phyloP scores from a whole-genome alignment of 2,888 invertebrate species.

The Thereva unica region DNA sequence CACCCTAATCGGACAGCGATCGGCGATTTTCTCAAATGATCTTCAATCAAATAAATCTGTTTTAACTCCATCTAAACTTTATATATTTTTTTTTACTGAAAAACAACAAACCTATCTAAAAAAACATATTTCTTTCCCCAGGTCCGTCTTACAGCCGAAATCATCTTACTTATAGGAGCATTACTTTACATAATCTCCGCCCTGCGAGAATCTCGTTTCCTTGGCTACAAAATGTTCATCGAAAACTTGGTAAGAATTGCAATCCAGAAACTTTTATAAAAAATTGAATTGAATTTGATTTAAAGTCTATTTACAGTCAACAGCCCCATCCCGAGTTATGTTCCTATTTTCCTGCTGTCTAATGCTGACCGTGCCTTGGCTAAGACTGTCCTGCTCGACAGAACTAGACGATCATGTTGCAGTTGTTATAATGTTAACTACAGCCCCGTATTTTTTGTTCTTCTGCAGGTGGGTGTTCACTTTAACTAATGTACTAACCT shows the following conservation, averaged over 20 bases:
- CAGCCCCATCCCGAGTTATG: slow-evolving; percentile 89
- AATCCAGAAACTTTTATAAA: slow-evolving; percentile 10
- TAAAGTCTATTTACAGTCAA: slow-evolving; percentile 65
- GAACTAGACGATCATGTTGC: slow-evolving; percentile 90
- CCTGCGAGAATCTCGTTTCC: slow-evolving; percentile 83
- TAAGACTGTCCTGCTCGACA: slow-evolving; percentile 82
- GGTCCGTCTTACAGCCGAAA: slow-evolving; percentile 77
- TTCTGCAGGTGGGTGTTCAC: slow-evolving; percentile 85
- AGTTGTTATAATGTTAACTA: slow-evolving; percentile 91
- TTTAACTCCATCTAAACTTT: too few relatives aligned
- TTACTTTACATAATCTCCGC: slow-evolving; percentile 83
- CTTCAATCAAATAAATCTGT: not conserved
- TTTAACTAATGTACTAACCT: not conserved
- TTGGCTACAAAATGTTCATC: slow-evolving; percentile 91
- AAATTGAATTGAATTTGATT: slow-evolving; percentile 7
- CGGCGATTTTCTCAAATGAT: too few relatives aligned
- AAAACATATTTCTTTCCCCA: slow-evolving; percentile 46
- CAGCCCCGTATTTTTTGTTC: slow-evolving; percentile 95
- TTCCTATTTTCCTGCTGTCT: slow-evolving; percentile 91
- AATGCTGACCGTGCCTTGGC: slow-evolving; percentile 81
- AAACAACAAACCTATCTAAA: not conserved
- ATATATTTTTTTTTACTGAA: not conserved
- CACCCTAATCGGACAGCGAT: too few relatives aligned
- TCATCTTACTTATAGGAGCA: slow-evolving; percentile 79
- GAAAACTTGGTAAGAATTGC: slow-evolving; percentile 79